A percentile compares a stretch with the other conserved stretches of the same genome.
Conservation (phyloP, 2,797 vertebrate genomes). For the Tauraco hartlaubi region DNA sequence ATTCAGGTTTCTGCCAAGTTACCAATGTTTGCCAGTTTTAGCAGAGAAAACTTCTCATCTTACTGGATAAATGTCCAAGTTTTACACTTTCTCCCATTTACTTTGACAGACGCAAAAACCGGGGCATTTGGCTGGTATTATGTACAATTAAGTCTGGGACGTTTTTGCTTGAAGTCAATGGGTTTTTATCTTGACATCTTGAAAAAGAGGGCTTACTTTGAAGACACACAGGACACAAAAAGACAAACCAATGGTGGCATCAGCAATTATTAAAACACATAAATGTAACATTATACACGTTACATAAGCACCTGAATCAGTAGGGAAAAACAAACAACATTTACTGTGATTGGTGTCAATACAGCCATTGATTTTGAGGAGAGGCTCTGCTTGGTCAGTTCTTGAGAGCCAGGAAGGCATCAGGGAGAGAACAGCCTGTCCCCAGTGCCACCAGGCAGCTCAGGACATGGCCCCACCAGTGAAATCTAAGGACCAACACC, state of each 20-base stretch:
- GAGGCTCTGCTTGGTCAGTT: background rate
- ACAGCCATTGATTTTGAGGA: background rate
- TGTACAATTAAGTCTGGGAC: background rate
- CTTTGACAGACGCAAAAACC: background rate
- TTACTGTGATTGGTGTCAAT: background rate
- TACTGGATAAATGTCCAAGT: background rate
- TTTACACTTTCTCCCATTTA: background rate
- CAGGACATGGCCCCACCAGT: background rate
- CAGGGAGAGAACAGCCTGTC: background rate
- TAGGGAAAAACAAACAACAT: background rate
- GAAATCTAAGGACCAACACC: background rate
- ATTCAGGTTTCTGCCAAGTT: slow-evolving; percentile 19
- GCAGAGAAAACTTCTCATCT: background rate
- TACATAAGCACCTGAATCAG: background rate
- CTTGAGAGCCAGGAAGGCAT: background rate
- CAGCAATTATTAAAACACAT: background rate
- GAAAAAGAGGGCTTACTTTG: background rate
- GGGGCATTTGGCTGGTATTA: background rate
- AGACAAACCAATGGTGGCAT: background rate
- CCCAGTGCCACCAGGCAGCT: background rate
- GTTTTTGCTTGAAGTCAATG: background rate
- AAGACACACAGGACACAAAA: background rate
- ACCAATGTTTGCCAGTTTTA: slow-evolving; percentile 17
- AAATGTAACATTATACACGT: background rate
- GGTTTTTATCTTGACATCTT: background rate